Evolutionary conservation across 2,113 vertebrate genomes (phyloP), one percentile per base, ranked within the genome.

Genomic region (Cnemophilus loriae): DNA sequence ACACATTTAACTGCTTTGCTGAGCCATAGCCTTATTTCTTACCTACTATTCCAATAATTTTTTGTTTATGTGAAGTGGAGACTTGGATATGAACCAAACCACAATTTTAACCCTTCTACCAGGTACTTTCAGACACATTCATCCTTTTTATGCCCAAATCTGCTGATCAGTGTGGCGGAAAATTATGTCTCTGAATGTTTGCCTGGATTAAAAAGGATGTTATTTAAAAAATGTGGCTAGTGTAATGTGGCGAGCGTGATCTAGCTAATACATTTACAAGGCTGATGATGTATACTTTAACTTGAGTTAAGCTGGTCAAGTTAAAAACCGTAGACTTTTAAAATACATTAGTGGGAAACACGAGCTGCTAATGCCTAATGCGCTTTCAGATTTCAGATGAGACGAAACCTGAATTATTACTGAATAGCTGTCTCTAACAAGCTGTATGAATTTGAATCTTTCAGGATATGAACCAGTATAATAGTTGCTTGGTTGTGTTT

Each of bases 401-500:
- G 53, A 94, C 33, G 46, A 96, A 80, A 73, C 41, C 26, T 5
- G 16, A 78, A 78, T 94, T 91, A 55, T 77, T 94, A 71, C 50
- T 76, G 71, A 96, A 61, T 91, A 76, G 49, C 57, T 95, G 87
- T 35, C 56, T 84, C n/a, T 82, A 84, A 59, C 32, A 78, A 81
- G 59, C 82, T 69, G 14, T 60, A 50, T 61, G 86, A 77, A 76
- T 93, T 91, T 73, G 75, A 85, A 93, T 95, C 35, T 91, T 94
- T 80, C 67, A 88, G 93, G 55, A 70, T 94, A 59, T n/a, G 75
- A 95, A 94, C 78, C 12, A 74, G 68, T 80, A 50, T 91, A 96
- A 96, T 95, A 90, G 82, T 95, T 96, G 82, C 89, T 93, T 97
- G 61, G 91, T 90, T 95, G 87, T 96, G 93, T 96, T 93, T 89